Conservation (phyloP, 2,113 vertebrate genomes). For the Urocynchramus pylzowi region DNA sequence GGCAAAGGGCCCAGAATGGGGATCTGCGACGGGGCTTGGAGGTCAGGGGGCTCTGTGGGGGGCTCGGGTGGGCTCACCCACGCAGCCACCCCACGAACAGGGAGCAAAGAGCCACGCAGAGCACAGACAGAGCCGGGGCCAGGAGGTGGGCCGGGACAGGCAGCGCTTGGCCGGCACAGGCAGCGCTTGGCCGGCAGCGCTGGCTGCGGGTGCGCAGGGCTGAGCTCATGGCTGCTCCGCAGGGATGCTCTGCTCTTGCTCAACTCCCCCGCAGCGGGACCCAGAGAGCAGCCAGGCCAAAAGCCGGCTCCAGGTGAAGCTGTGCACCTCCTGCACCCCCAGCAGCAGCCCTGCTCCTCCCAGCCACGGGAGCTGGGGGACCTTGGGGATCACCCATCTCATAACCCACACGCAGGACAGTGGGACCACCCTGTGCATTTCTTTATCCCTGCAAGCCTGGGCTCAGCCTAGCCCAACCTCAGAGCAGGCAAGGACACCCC, state of each 20-base stretch:
- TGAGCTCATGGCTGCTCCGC: not conserved
- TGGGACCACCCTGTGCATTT: not conserved
- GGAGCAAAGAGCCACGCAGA: not conserved
- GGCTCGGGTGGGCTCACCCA: not conserved
- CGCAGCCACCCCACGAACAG: not conserved
- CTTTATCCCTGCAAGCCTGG: not conserved
- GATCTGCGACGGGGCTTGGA: not conserved
- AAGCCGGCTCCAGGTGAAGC: not conserved
- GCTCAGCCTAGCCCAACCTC: not conserved
- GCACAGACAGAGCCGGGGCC: not conserved
- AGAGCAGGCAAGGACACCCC: not conserved
- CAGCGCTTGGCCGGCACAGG: not conserved
- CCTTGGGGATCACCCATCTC: not conserved
- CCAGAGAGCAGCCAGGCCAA: fast-evolving
- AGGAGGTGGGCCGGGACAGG: not conserved
- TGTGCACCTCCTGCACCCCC: not conserved
- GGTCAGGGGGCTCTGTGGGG: not conserved
- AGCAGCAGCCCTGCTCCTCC: not conserved
- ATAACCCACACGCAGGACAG: fast-evolving
- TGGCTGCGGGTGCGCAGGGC: not conserved
- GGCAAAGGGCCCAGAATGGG: not conserved
- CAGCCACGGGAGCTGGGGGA: not conserved
- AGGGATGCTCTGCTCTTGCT: not conserved
- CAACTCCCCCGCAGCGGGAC: not conserved
- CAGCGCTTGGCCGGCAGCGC: not conserved